Evolutionary conservation across 1,140 invertebrate genomes (phyloP).

Genomic region (Samia ricini): DNA sequence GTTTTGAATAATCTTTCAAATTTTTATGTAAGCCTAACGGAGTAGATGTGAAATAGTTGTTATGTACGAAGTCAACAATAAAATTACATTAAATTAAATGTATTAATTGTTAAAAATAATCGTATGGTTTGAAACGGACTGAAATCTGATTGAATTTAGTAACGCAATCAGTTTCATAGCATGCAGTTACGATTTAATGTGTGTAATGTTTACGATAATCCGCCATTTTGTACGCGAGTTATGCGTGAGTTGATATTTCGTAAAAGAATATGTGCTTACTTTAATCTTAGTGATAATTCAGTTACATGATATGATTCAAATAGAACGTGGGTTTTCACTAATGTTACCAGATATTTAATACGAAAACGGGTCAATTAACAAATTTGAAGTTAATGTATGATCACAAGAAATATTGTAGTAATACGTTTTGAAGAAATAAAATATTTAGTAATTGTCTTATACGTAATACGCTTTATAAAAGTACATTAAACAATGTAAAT

Average conservation of each 20-base stretch:
- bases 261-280: not conserved
- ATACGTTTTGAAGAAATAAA: no score
- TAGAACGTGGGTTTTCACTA: not conserved
- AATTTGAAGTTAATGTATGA: no score
- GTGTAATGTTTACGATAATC: conserved; percentile 22
- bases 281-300: not conserved
- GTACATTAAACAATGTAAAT: no score
- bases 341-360: not conserved
- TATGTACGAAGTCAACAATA: no score
- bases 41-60: no score
- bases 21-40: no score
- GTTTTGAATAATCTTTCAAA: no score
- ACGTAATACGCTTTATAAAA: no score
- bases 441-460: no score
- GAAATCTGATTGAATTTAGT: conserved; percentile 8
- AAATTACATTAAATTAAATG: no score
- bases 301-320: not conserved
- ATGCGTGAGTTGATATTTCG: conserved; percentile 13
- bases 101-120: no score
- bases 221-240: conserved; percentile 10
- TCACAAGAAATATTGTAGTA: no score
- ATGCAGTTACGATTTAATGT: conserved; percentile 24
- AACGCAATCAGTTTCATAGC: conserved; percentile 26
- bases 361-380: not conserved
- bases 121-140: not conserved